phyloP scores from a whole-genome alignment of 2,113 vertebrate genomes.

The Abramis brama region DNA sequence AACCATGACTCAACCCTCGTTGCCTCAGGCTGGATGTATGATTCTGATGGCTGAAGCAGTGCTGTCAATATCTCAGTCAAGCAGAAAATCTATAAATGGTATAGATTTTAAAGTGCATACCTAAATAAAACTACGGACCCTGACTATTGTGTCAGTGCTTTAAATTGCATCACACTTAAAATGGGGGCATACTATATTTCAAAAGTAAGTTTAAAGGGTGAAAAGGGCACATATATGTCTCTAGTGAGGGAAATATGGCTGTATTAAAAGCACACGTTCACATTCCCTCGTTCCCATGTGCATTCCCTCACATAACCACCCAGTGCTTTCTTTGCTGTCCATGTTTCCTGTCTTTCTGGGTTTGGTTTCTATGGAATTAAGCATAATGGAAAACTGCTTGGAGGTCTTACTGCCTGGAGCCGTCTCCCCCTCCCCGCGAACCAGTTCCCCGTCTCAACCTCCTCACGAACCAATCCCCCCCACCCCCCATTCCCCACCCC shows the following conservation, averaged over 20 bases:
- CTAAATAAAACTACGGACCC: neutral
- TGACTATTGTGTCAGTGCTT: neutral
- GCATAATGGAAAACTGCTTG: slow-evolving; percentile 48
- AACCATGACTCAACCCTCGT: neutral
- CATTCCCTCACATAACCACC: slow-evolving; percentile 28
- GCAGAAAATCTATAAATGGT: neutral
- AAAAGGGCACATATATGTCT: slow-evolving; percentile 5
- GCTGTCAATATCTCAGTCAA: slow-evolving; percentile 2
- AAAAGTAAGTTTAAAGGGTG: neutral
- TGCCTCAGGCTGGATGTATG: slow-evolving; percentile 21
- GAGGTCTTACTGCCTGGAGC: slow-evolving; percentile 34
- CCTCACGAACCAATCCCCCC: neutral
- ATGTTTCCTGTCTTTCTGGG: slow-evolving; percentile 19
- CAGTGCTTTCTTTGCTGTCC: slow-evolving; percentile 15
- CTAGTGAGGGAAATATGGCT: neutral
- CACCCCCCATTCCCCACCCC: neutral
- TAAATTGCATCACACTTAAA: neutral
- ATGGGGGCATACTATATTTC: neutral
- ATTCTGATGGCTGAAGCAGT: neutral
- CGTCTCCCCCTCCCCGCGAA: neutral
- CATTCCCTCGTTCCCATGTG: neutral
- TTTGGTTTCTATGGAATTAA: slow-evolving; percentile 30
- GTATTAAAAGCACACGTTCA: neutral
- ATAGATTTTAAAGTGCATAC: neutral
- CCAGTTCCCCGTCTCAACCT: neutral